Percentiles rank a stretch among this genome's conserved stretches.
These are phyloP conservation scores for Linepithema humile DNA, from an alignment of 1,140 invertebrate species.

Conservation along the genomic window DNA sequence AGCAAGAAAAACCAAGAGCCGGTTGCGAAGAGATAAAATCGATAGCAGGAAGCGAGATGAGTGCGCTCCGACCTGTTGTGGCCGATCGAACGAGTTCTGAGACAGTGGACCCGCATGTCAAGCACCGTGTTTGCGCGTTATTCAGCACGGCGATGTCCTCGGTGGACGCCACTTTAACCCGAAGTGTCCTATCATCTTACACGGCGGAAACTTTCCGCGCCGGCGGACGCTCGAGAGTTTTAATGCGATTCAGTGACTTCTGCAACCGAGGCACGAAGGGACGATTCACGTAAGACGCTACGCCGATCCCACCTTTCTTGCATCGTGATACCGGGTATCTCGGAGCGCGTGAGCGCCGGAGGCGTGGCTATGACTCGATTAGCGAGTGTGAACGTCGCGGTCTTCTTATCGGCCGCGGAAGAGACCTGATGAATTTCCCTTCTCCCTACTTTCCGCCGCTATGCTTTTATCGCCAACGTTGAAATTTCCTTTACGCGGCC, in stretches of 20 bases:
- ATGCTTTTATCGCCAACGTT: constrained; percentile 30
- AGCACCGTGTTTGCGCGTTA: constrained; percentile 69
- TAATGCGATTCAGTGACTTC: constrained; percentile 44
- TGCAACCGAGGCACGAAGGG: constrained; percentile 18
- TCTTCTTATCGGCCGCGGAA: constrained; percentile 8
- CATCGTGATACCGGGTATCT: constrained; percentile 32
- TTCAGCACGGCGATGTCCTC: neutral
- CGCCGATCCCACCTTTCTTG: neutral
- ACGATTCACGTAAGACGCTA: neutral
- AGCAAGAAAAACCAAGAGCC: neutral
- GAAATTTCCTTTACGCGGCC: neutral
- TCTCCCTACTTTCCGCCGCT: neutral
- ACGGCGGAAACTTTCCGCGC: constrained; percentile 23
- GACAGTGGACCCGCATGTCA: constrained; percentile 80
- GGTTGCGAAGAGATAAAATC: constrained; percentile 31
- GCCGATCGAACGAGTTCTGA: constrained; percentile 73
- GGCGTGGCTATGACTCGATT: constrained; percentile 43
- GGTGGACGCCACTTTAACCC: neutral
- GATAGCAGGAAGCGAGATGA: constrained; percentile 62
- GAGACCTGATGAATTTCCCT: constrained; percentile 37
- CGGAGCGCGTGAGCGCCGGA: constrained; percentile 17
- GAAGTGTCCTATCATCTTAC: constrained; percentile 42
- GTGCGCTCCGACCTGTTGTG: constrained; percentile 75
- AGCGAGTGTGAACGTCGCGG: constrained; percentile 50
- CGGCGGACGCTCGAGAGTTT: constrained; percentile 10